Conservation (phyloP, 1,140 invertebrate species). For the Bombus superbus region DNA sequence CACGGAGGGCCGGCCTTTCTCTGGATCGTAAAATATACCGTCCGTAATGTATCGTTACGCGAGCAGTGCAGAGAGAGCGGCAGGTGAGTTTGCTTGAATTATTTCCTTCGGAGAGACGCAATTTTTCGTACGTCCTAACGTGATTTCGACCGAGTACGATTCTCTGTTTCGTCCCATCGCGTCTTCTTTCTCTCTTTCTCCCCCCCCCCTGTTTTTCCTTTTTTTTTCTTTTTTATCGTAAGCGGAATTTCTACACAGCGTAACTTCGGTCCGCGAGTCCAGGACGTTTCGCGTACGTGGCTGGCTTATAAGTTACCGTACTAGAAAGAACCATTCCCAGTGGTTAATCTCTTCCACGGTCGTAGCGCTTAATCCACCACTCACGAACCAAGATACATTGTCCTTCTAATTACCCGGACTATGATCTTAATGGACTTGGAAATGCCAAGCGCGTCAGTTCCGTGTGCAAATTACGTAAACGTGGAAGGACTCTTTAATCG, state of each 20-base stretch:
- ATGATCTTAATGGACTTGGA: conserved; percentile 54
- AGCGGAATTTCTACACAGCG: conserved; percentile 7
- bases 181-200: background rate
- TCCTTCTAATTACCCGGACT: conserved; percentile 45
- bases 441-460: conserved; percentile 42
- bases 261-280: background rate
- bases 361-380: conserved; percentile 46
- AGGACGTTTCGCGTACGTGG: conserved; percentile 39
- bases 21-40: conserved; percentile 41
- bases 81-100: conserved; percentile 25
- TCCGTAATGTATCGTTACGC: conserved; percentile 34
- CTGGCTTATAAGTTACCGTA: conserved; percentile 37
- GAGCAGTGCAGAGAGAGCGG: background rate
- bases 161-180: background rate
- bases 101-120: conserved; percentile 19
- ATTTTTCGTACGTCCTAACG: conserved; percentile 33
- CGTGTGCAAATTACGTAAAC: conserved; percentile 43
- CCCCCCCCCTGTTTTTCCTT: background rate
- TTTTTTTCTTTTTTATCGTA: background rate
- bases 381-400: conserved; percentile 51
- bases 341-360: conserved; percentile 42
- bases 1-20: conserved; percentile 25
- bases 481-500: conserved; percentile 36
- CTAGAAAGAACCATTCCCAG: conserved; percentile 24
- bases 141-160: conserved; percentile 7